A percentile compares a stretch with the other conserved stretches of the same genome.
phyloP scores from a whole-genome alignment of 2,113 vertebrate genomes.

The Todiramphus chloris region DNA sequence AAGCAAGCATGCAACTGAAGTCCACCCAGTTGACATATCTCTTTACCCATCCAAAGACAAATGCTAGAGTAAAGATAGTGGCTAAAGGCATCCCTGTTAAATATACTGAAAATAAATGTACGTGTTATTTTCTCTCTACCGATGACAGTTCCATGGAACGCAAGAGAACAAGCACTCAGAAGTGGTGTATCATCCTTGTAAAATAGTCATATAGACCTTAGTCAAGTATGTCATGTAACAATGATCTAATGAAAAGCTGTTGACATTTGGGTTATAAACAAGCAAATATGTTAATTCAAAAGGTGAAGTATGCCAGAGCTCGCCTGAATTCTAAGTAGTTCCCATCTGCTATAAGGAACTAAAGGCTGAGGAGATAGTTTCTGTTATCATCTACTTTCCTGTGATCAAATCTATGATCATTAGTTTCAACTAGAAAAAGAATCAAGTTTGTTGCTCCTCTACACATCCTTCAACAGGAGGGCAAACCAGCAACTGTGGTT shows the following conservation, averaged over 20 bases:
- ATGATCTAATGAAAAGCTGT: background rate
- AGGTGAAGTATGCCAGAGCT: background rate
- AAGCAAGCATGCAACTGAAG: background rate
- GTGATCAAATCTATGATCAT: background rate
- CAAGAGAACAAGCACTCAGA: background rate
- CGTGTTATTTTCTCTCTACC: background rate
- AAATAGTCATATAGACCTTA: background rate
- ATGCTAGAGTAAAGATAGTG: background rate
- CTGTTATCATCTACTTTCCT: background rate
- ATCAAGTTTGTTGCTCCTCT: background rate
- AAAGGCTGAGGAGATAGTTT: background rate
- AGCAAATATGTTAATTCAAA: background rate
- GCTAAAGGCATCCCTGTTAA: background rate
- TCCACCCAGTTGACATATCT: background rate
- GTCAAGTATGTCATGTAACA: background rate
- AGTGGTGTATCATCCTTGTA: background rate
- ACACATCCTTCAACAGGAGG: background rate
- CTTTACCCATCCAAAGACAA: background rate
- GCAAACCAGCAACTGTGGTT: background rate
- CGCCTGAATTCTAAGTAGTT: background rate
- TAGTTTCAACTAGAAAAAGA: background rate
- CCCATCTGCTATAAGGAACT: background rate
- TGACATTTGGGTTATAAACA: background rate
- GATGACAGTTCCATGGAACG: background rate
- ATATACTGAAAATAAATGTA: background rate